A percentile compares a stretch with the other conserved stretches of the same genome.
Evolutionary conservation across 1,140 invertebrate genomes (phyloP).

Genomic region (Eupristina koningsbergeri): DNA sequence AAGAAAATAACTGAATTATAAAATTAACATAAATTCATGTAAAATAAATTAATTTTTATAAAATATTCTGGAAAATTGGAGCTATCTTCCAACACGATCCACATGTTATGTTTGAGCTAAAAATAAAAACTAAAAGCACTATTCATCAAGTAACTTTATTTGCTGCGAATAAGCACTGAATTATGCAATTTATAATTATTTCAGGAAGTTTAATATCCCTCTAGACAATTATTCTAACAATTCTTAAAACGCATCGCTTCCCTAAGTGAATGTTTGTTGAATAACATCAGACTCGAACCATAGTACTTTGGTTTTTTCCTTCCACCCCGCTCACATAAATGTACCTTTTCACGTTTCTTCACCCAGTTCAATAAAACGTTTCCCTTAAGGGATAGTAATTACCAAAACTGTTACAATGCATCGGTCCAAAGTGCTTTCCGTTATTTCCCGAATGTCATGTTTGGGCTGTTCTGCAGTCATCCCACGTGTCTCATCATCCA

Average conservation of each 20-base stretch:
- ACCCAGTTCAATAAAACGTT: background rate
- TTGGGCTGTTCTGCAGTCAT: background rate
- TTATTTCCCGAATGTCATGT: conserved; percentile 11
- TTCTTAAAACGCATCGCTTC: background rate
- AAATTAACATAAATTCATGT: too few species aligned
- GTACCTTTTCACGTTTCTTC: background rate
- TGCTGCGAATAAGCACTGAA: background rate
- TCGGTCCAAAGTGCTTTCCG: conserved; percentile 23
- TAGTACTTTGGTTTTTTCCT: conserved; percentile 8
- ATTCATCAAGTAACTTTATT: background rate
- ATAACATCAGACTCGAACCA: conserved; percentile 4
- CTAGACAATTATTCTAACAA: background rate
- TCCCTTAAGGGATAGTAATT: conserved; percentile 12
- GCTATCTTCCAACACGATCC: too few species aligned
- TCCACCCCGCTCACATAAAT: background rate
- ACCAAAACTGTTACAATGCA: background rate
- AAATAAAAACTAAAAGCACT: too few species aligned
- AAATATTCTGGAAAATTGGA: too few species aligned
- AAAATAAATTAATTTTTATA: too few species aligned
- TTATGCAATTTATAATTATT: background rate
- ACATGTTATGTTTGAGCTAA: too few species aligned
- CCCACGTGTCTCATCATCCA: conserved; percentile 1
- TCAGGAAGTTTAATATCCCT: background rate
- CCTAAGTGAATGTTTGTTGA: background rate
- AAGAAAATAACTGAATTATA: too few species aligned